Evolutionary conservation across 2,113 vertebrate species (phyloP).

Genomic region (Hippocampus abdominalis): DNA sequence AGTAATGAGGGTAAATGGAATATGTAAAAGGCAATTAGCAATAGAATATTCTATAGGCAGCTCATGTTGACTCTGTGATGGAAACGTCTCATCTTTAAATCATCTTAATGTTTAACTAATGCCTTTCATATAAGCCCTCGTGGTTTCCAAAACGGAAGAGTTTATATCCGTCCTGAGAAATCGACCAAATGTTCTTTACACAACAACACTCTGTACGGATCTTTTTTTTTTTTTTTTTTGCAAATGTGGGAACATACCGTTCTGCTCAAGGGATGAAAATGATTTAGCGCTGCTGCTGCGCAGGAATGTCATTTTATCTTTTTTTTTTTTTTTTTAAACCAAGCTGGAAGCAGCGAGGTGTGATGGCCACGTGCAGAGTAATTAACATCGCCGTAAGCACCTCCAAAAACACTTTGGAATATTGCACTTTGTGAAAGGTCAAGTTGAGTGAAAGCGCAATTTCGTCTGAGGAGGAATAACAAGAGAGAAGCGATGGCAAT

Average conservation of each 20-base stretch:
- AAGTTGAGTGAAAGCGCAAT: slow-evolving; percentile 3
- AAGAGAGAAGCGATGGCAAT: neutral
- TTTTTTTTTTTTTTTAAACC: neutral
- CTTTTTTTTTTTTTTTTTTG: neutral
- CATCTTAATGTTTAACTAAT: neutral
- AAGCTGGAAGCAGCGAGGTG: slow-evolving; percentile 13
- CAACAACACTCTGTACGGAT: neutral
- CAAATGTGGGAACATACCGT: slow-evolving; percentile 1
- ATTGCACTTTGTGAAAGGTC: slow-evolving; percentile 6
- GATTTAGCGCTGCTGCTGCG: neutral
- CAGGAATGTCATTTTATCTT: slow-evolving; percentile 26
- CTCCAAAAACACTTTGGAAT: slow-evolving; percentile 15
- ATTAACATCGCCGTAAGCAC: slow-evolving; percentile 23
- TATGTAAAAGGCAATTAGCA: slow-evolving; percentile 1
- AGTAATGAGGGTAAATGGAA: slow-evolving; percentile 2
- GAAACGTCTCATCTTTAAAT: neutral
- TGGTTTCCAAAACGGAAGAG: neutral
- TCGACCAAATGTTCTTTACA: neutral
- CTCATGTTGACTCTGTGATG: neutral
- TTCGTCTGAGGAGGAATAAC: slow-evolving; percentile 2
- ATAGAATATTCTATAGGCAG: neutral
- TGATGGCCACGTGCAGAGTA: slow-evolving; percentile 26
- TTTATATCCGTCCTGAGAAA: neutral
- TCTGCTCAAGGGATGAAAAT: slow-evolving; percentile 3
- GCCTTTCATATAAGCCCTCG: neutral